Evolutionary conservation across 2,888 invertebrate genomes (phyloP), one percentile per base, ranked within the genome.

Genomic region (Tanypteryx hageni): DNA sequence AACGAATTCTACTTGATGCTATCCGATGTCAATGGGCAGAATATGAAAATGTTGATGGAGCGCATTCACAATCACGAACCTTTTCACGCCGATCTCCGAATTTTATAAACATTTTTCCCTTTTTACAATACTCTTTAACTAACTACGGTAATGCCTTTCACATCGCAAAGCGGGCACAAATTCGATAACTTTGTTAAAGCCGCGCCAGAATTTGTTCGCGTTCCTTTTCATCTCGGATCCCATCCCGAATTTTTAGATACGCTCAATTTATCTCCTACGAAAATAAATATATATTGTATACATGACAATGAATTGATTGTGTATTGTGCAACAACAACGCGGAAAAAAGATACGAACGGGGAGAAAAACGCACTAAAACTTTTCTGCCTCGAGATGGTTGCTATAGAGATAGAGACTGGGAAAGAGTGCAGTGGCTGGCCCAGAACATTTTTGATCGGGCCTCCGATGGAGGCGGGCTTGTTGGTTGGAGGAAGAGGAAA

Each of bases 361-460:
- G 13, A 14, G 13, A 76, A 18, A 18, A 22, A 82, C 31, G 31
- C 31, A 44, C 31, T 5, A 44, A 31, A 31, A 44, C 82, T 44
- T 82, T 82, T n/a, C 64, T n/a, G 64, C 64, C 64, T 64, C 64
- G 64, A 64, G 82, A 82, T n/a, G 31, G 82, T 82, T 82, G 81
- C 81, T 82, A 31, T 11, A 16, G 31, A 44, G 9, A 18, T 2
- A 8, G 31, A 44, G 8, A 44, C 27, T 11, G 44, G 31, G 44
- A 14, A 2, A 31, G 81, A 44, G 44, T 82, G 82, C 82, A 82
- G 82, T 31, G 31, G 31, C 10, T 11, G 82, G 18, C 14, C 56
- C 57, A n/a, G 83, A 83, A 83, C 83, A 83, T 83, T 83, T 83
- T 83, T 83, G 83, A 83, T 83, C 83, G 83, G 56, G n/a, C 83